Evolutionary conservation across 2,797 vertebrate species (phyloP).

Genomic region (Poecilia wingei): DNA sequence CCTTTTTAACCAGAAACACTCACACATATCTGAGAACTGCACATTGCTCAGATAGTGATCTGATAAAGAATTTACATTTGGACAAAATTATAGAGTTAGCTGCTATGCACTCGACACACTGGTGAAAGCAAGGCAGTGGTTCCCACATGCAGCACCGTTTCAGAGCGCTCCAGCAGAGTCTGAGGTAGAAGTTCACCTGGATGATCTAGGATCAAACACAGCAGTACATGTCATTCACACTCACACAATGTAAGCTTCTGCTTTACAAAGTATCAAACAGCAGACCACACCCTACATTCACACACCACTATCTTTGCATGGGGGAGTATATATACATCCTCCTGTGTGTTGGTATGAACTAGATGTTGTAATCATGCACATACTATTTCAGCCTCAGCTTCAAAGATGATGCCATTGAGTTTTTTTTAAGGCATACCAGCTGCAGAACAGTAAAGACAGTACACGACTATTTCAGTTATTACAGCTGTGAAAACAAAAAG

Average conservation of each 20-base stretch:
- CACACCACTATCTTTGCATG: constrained; percentile 27
- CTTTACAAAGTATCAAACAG: constrained; percentile 36
- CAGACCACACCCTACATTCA: constrained; percentile 52
- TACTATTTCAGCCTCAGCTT: constrained; percentile 16
- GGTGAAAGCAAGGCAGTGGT: not conserved
- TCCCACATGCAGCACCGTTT: not conserved
- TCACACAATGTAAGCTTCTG: constrained; percentile 46
- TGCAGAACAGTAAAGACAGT: not conserved
- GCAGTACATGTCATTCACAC: constrained; percentile 19
- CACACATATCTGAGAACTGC: constrained; percentile 30
- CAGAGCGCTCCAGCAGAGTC: not conserved
- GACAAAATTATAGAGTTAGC: not conserved
- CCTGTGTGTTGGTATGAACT: constrained; percentile 36
- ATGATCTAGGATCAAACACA: constrained; percentile 25
- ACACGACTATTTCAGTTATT: no score
- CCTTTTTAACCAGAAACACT: constrained; percentile 52
- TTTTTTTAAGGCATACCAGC: constrained; percentile 14
- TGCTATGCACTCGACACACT: not conserved
- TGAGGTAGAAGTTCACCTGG: constrained; percentile 19
- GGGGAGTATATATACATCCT: constrained; percentile 15
- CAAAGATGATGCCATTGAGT: constrained; percentile 20
- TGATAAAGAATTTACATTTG: constrained; percentile 5
- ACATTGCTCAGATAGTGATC: constrained; percentile 19
- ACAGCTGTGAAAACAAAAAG: not conserved
- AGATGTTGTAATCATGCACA: constrained; percentile 34